Evolutionary conservation across 2,888 invertebrate genomes (phyloP), one percentile per base, ranked within the genome.

Genomic region (Lagria hirta): DNA sequence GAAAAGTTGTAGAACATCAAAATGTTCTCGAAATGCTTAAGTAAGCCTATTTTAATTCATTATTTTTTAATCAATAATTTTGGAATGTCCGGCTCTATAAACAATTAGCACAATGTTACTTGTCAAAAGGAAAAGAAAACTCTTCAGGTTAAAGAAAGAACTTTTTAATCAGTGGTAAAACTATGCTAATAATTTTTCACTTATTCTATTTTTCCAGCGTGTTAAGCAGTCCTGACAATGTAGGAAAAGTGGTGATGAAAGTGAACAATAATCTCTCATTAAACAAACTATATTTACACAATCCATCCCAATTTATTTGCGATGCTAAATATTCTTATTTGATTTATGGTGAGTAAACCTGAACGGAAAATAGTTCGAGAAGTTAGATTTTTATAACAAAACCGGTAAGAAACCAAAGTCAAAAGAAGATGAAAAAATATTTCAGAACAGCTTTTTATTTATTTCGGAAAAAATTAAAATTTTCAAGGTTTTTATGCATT

Each of bases 11-110:
- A 55, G 68, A 73, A 2, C 75, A 76, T 21, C 75, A 81, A 47
- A 77, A 87, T 59, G 70, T 87, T 1, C 85, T 85, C 61, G 71
- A 74, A 38, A 86, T 88, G 2, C 84, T 88, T 64, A 75, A 77
- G 60, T 77, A 73, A 53, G 73, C 45, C 40, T 45, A 29, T 13
- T 14, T 16, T 10, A n/a, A 3, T n/a, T 6, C 6, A 8, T n/a
- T n/a, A n/a, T n/a, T n/a, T n/a, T n/a, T n/a, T n/a, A n/a, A n/a
- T n/a, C n/a, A n/a, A 40, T 18, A 15, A 38, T 20, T 35, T 35
- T 8, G 22, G 29, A 30, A 10, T 40, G 12, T 14, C 6, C n/a
- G n/a, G n/a, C n/a, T n/a, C n/a, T n/a, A n/a, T n/a, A n/a, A 16
- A 17, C 12, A 4, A 27, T 27, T 32, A n/a, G n/a, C n/a, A n/a